phyloP scores from a whole-genome alignment of 2,113 vertebrate species.

The Triplophysa rosa region DNA sequence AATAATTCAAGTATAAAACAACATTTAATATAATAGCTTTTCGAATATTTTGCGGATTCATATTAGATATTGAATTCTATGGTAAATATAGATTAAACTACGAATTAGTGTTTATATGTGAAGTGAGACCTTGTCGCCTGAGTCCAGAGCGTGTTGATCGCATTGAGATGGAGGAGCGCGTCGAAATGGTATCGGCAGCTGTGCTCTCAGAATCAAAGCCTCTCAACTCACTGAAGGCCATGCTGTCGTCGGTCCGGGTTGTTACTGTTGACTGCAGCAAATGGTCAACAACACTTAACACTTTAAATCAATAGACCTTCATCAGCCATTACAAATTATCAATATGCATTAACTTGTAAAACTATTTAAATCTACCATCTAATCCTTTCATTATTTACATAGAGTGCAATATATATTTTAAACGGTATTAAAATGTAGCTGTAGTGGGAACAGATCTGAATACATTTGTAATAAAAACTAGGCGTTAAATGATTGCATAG shows the following conservation, averaged over 20 bases:
- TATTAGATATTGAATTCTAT: background rate
- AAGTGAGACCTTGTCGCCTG: constrained; percentile 72
- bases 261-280: constrained; percentile 73
- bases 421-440: background rate
- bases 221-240: constrained; percentile 72
- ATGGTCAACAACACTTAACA: background rate
- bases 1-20: too few species aligned
- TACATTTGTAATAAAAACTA: background rate
- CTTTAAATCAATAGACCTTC: too few species aligned
- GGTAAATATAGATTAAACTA: background rate
- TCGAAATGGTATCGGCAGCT: constrained; percentile 69
- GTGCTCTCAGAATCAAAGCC: constrained; percentile 72
- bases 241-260: constrained; percentile 71
- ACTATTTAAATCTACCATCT: too few species aligned
- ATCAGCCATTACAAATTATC: background rate
- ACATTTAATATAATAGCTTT: too few species aligned
- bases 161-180: constrained; percentile 66
- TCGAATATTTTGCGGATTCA: too few species aligned
- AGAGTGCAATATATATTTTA: too few species aligned
- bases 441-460: background rate
- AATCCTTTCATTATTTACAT: too few species aligned
- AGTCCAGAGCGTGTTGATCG: constrained; percentile 74
- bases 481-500: background rate
- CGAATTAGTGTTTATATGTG: background rate
- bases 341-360: too few species aligned